Evolutionary conservation across 2,113 vertebrate species (phyloP), one percentile per base, ranked within the genome.

Genomic region (Phalacrocorax pelagicus): DNA sequence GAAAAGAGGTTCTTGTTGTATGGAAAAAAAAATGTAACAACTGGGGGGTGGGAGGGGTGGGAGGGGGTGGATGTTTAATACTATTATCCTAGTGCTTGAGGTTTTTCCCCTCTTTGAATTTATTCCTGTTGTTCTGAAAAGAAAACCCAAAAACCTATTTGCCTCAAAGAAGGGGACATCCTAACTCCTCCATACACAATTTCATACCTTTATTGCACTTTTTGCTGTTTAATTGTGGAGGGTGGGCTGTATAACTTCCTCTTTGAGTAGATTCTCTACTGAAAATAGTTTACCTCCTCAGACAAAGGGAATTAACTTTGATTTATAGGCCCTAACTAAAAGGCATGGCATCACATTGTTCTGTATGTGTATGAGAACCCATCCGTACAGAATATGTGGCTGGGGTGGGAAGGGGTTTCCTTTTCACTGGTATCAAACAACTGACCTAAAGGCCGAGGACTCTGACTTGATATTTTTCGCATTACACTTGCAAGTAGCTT

Each of bases 361-460:
- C 40, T 79, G 9, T 34, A 32, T 7, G 22, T 47, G 34, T 36
- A 6, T 19, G 62, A 71, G 40, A 80, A 66, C n/a, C 13, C 23
- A 38, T 36, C 19, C 0, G 0, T 46, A 71, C 38, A 71, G 57
- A 77, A 66, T 32, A 24, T 12, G 36, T 47, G 13, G 32, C 8
- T 49, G 15, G 2, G 15, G 1, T 44, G 7, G 63, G 38, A 69
- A 74, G 49, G 34, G 51, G 73, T 93, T 92, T 96, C 58, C 62
- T 95, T 80, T 67, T 77, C 70, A 73, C 75, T 90, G 77, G 51
- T 78, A 1, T 42, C 5, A 3, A 88, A 61, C 63, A 90, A 87
- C 54, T 94, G 82, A 96, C 91, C 89, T 89, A 95, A 78, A 92
- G 58, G 80, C 80, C 2, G 6, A 93, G 79, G 85, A 86, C 27